Evolutionary conservation across 2,113 vertebrate genomes (phyloP).

Genomic region (Tympanuchus pallidicinctus): DNA sequence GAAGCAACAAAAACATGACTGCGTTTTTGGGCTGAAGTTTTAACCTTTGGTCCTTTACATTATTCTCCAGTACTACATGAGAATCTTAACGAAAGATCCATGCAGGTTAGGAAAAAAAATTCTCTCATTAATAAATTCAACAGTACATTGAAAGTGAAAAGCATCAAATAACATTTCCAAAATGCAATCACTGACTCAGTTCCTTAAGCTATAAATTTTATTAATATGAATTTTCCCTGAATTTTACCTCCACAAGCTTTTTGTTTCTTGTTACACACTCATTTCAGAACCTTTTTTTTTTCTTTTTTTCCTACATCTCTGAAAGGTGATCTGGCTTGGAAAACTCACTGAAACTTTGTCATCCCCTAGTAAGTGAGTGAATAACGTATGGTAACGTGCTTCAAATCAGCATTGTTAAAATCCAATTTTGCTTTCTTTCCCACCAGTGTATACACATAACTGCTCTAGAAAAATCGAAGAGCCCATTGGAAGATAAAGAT

Average conservation of each 20-base stretch:
- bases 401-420: not conserved
- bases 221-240: not conserved
- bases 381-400: not conserved
- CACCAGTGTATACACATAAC: not conserved
- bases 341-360: not conserved
- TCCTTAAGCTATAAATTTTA: not conserved
- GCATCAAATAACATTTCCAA: not conserved
- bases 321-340: not conserved
- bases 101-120: not conserved
- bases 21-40: not conserved
- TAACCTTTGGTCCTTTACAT: not conserved
- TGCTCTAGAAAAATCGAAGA: not conserved
- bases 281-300: not conserved
- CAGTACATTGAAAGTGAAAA: not conserved
- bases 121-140: not conserved
- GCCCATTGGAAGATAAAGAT: not conserved
- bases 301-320: not conserved
- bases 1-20: not conserved
- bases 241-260: not conserved
- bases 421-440: not conserved
- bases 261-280: not conserved
- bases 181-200: not conserved
- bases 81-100: not conserved
- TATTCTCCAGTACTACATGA: not conserved
- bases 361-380: not conserved